Conservation (phyloP, 2,888 invertebrate genomes). For the Dryadula phaetusa region DNA sequence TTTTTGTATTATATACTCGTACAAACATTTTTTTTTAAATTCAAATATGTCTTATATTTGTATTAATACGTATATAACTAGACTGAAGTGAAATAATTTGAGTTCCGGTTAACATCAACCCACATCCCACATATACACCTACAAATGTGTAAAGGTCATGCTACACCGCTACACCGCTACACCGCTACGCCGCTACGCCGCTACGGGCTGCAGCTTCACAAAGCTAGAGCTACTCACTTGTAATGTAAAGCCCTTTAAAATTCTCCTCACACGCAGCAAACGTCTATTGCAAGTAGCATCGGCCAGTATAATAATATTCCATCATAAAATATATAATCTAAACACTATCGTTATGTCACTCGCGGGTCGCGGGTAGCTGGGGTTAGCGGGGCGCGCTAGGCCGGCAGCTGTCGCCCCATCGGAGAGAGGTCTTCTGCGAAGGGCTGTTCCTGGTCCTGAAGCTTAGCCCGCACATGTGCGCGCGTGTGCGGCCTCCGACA, state of each 20-base stretch:
- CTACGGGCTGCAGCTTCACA: background rate
- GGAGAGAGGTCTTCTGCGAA: slow-evolving; percentile 97
- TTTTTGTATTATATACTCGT: background rate
- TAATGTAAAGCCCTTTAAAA: slow-evolving; percentile 41
- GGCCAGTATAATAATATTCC: slow-evolving; percentile 54
- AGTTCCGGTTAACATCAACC: background rate
- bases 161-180: too few relatives aligned
- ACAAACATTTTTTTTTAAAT: too few relatives aligned
- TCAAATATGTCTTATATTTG: background rate
- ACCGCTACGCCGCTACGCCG: too few relatives aligned
- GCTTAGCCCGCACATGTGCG: slow-evolving; percentile 97
- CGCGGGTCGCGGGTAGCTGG: slow-evolving; percentile 29
- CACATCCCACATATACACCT: slow-evolving; percentile 1
- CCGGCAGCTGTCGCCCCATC: slow-evolving; percentile 96
- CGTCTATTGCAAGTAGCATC: slow-evolving; percentile 47
- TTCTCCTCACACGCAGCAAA: slow-evolving; percentile 41
- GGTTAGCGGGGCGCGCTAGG: slow-evolving; percentile 38
- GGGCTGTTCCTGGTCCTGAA: slow-evolving; percentile 98
- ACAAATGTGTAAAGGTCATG: slow-evolving; percentile 11
- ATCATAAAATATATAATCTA: slow-evolving; percentile 59
- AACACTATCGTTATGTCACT: slow-evolving; percentile 54
- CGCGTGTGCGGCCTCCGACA: slow-evolving; percentile 70
- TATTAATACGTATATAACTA: background rate
- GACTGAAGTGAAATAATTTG: background rate
- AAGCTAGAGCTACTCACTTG: slow-evolving; percentile 47